Evolutionary conservation across 2,888 invertebrate species (phyloP), one percentile per base, ranked within the genome.

Genomic region (Pegoplata infirma): DNA sequence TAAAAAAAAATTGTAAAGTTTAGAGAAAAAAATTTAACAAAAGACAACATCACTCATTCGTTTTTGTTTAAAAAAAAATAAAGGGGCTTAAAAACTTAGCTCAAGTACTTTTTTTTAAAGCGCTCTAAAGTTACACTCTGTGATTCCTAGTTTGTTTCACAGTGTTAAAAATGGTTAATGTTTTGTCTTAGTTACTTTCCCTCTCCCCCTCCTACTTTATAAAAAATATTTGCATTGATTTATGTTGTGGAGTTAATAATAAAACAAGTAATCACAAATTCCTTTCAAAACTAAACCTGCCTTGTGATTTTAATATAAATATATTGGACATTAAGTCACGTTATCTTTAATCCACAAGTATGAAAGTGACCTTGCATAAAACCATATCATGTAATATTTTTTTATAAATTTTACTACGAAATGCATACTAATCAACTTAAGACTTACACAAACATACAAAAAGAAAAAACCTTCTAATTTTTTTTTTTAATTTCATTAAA

Each of bases 331-430:
- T 66, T 59, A 21, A 69, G 56, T 61, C 78, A 79, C 74, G 78
- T 71, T 74, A 79, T 67, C 66, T 79, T 61, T 74, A n/a, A n/a
- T n/a, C n/a, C n/a, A n/a, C n/a, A n/a, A n/a, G 69, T 74, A 55
- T 71, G 17, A 55, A 71, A 74, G 51, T 74, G 74, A 71, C 78
- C 78, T 79, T 79, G 74, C 36, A 1, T 8, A n/a, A 21, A 28
- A 14, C 32, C 36, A 53, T 17, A 28, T 7, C 17, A 10, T 49
- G 8, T 5, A 40, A 44, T 36, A 47, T 53, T 56, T 23, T 56
- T 36, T 49, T 49, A 28, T 8, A n/a, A 3, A 28, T 14, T 53
- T 14, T 25, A n/a, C 10, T 21, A 49, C 21, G 49, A 6, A 12
- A 12, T 49, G 49, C 49, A 49, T 49, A 49, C 19, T 49, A 49